Percentiles rank a stretch among this genome's conserved stretches.
Conservation (phyloP, 2,113 vertebrate species). For the Apodemus sylvaticus region DNA sequence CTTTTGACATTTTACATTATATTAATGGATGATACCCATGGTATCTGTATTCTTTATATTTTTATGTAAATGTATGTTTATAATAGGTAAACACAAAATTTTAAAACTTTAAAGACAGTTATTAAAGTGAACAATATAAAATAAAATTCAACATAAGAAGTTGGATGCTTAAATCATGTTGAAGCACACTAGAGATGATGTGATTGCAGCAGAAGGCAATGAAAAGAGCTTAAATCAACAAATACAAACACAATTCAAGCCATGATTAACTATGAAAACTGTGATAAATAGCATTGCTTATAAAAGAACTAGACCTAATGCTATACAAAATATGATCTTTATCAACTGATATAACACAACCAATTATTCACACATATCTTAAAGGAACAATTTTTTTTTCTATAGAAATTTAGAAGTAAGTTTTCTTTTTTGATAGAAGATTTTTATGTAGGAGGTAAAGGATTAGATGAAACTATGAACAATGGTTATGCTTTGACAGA, state of each 20-base stretch:
- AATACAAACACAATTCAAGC: neutral
- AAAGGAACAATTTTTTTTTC: neutral
- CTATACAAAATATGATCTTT: neutral
- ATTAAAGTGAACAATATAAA: constrained; percentile 3
- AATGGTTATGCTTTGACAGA: neutral
- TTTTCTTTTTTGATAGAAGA: neutral
- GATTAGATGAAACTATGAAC: neutral
- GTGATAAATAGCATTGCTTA: neutral
- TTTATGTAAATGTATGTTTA: neutral
- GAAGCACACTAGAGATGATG: neutral
- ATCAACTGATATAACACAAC: neutral
- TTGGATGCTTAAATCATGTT: neutral
- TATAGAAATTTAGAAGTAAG: neutral
- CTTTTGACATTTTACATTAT: neutral
- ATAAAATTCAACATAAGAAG: neutral
- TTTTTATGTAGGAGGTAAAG: neutral
- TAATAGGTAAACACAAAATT: neutral
- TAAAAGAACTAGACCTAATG: neutral
- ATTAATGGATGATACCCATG: no score
- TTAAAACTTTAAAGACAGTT: neutral
- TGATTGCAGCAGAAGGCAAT: neutral
- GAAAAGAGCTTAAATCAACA: neutral
- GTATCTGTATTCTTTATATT: neutral
- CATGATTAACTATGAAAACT: neutral
- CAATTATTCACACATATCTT: neutral